Conservation (phyloP, 2,888 invertebrate genomes). For the Agriopis aurantiaria region DNA sequence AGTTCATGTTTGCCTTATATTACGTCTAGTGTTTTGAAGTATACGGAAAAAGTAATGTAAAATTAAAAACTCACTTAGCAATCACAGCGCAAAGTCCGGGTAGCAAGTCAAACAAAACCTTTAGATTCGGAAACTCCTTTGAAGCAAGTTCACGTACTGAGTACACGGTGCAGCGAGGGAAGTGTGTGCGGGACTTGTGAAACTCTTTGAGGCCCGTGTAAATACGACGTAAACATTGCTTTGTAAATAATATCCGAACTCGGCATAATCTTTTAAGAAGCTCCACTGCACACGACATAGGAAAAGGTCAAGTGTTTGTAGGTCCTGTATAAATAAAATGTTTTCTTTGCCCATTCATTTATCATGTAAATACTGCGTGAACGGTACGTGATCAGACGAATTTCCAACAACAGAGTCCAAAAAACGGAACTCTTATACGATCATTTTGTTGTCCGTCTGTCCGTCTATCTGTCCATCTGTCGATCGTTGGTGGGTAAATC, state of each 20-base stretch:
- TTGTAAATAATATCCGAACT: slow-evolving; percentile 32
- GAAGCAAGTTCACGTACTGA: slow-evolving; percentile 19
- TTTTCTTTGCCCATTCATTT: not conserved
- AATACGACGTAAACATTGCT: slow-evolving; percentile 30
- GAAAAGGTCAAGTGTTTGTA: slow-evolving; percentile 21
- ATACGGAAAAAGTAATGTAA: not conserved
- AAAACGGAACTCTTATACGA: too few relatives aligned
- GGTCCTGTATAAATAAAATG: slow-evolving; percentile 1
- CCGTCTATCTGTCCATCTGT: too few relatives aligned
- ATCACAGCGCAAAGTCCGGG: not conserved
- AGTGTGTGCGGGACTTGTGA: slow-evolving; percentile 14
- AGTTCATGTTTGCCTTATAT: too few relatives aligned
- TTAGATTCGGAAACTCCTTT: not conserved
- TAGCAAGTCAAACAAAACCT: slow-evolving; percentile 1
- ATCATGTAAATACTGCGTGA: not conserved
- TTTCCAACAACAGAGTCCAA: too few relatives aligned
- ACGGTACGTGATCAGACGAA: too few relatives aligned
- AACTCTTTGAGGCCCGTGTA: slow-evolving; percentile 32
- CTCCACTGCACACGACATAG: slow-evolving; percentile 16
- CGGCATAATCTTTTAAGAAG: slow-evolving; percentile 27
- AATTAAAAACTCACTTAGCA: not conserved
- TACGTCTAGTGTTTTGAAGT: too few relatives aligned
- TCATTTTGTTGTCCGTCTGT: too few relatives aligned
- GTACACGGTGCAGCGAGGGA: not conserved
- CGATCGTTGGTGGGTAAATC: too few relatives aligned